Evolutionary conservation across 2,888 invertebrate species (phyloP), one percentile per base, ranked within the genome.

Genomic region (Catocala nupta): DNA sequence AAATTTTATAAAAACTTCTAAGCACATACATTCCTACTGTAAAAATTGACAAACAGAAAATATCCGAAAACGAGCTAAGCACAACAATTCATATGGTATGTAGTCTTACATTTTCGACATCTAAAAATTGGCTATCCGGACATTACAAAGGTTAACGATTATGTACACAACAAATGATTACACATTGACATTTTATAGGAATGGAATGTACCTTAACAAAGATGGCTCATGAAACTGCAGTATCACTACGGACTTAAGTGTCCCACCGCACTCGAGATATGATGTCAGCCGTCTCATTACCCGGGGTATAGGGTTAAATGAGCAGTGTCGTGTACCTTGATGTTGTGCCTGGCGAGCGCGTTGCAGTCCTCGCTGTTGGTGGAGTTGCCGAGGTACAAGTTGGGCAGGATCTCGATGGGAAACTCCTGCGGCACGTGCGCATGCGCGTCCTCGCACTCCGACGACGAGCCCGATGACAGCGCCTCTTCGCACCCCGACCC

Each of bases 301-400:
- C 16, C 45, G 5, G 13, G 11, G 5, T 12, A 47, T 5, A 13
- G 1, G 36, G 9, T 39, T 39, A 9, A 8, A 6, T 13, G 45
- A 13, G 9, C 10, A 11, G 43, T 43, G n/a, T 43, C 11, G 13
- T 5, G 13, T 64, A 97, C 97, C 95, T 97, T 96, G 87, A 99
- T 99, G 85, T 97, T 97, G 92, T 98, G 97, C 91, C 97, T 96
- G 81, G 98, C 96, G 81, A 99, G 95, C 54, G 98, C 97, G 78
- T 97, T 97, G 78, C 97, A 96, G 89, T 99, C 99, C 89, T 96
- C 97, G 84, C 99, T 98, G 91, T 98, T 99, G 82, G 97, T 96
- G 61, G 98, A 98, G 93, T 99, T 99, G 76, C 99, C 99, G 70
- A 99, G 96, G 94, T 97, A 99, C 66, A 99, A 95, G 89, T 98